phyloP scores from a whole-genome alignment of 2,888 invertebrate species.

The Eugnorisma glareosa region DNA sequence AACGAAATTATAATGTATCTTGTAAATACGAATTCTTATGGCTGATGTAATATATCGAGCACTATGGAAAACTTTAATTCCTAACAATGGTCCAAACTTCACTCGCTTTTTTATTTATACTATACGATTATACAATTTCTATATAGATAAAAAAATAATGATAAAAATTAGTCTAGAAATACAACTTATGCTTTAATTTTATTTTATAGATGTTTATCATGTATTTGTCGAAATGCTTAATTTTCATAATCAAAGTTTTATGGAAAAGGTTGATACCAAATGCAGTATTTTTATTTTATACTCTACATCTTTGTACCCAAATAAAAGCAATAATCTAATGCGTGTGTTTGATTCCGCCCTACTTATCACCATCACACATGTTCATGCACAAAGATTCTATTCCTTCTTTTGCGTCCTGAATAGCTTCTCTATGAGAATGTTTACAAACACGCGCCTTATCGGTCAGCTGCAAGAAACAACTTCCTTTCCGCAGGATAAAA shows the following conservation, averaged over 20 bases:
- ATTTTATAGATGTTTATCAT: slow-evolving; percentile 87
- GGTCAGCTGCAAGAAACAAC: slow-evolving; percentile 69
- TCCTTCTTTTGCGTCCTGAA: slow-evolving; percentile 64
- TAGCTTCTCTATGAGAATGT: slow-evolving; percentile 65
- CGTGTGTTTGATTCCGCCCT: slow-evolving; percentile 71
- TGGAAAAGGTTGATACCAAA: slow-evolving; percentile 89
- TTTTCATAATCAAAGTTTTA: slow-evolving; percentile 89
- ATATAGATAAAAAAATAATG: slow-evolving; percentile 86
- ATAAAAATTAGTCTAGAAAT: slow-evolving; percentile 83
- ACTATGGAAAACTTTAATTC: slow-evolving; percentile 89
- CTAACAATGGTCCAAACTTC: slow-evolving; percentile 91
- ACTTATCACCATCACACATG: slow-evolving; percentile 36
- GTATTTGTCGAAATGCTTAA: slow-evolving; percentile 89
- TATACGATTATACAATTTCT: slow-evolving; percentile 89
- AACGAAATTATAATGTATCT: slow-evolving; percentile 82
- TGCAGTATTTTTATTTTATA: slow-evolving; percentile 91
- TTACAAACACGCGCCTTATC: slow-evolving; percentile 84
- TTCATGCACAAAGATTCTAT: slow-evolving; percentile 47
- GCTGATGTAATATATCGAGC: slow-evolving; percentile 86
- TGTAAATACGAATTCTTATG: slow-evolving; percentile 88
- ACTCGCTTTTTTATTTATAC: slow-evolving; percentile 90
- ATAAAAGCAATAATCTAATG: slow-evolving; percentile 87
- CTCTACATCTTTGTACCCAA: slow-evolving; percentile 90
- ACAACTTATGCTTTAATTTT: slow-evolving; percentile 88
- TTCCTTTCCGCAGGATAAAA: slow-evolving; percentile 66